These are phyloP conservation scores for Hypomesus transpacificus DNA, from an alignment of 2,113 vertebrate genomes.

Conservation along the genomic window DNA sequence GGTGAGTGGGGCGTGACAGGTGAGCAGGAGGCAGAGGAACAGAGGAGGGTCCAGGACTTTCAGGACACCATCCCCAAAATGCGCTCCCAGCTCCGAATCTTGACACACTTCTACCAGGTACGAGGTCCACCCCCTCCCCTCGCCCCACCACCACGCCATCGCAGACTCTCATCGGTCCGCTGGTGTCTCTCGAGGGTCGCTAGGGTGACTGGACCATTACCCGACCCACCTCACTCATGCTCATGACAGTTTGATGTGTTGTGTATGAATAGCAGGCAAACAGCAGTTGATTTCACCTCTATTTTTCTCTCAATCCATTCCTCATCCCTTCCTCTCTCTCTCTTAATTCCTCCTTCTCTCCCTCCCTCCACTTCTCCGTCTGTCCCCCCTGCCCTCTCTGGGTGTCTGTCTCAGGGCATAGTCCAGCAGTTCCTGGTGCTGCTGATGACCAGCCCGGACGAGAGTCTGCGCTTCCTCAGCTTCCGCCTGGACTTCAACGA, in stretches of 20 bases:
- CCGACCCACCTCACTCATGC: background rate
- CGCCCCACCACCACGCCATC: background rate
- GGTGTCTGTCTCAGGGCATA: slow-evolving; percentile 74
- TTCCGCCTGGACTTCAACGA: slow-evolving; percentile 97
- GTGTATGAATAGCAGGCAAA: background rate
- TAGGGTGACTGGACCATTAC: background rate
- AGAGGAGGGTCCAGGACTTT: slow-evolving; percentile 82
- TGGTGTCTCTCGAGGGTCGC: background rate
- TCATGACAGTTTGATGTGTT: background rate
- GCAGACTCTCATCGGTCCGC: background rate
- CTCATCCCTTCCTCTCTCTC: background rate
- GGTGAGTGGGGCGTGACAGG: slow-evolving; percentile 93
- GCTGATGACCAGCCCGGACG: slow-evolving; percentile 85
- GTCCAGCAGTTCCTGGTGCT: slow-evolving; percentile 95
- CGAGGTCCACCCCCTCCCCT: background rate
- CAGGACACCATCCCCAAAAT: slow-evolving; percentile 91
- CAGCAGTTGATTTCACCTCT: background rate
- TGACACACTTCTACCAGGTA: slow-evolving; percentile 97
- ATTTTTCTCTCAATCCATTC: background rate
- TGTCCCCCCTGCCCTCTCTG: background rate
- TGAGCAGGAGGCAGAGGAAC: slow-evolving; percentile 85
- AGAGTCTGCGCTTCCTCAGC: slow-evolving; percentile 93
- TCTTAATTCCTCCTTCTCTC: background rate
- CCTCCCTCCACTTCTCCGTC: background rate
- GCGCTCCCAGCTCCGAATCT: slow-evolving; percentile 89